phyloP scores from a whole-genome alignment of 2,113 vertebrate species.

The Dicentrarchus labrax region DNA sequence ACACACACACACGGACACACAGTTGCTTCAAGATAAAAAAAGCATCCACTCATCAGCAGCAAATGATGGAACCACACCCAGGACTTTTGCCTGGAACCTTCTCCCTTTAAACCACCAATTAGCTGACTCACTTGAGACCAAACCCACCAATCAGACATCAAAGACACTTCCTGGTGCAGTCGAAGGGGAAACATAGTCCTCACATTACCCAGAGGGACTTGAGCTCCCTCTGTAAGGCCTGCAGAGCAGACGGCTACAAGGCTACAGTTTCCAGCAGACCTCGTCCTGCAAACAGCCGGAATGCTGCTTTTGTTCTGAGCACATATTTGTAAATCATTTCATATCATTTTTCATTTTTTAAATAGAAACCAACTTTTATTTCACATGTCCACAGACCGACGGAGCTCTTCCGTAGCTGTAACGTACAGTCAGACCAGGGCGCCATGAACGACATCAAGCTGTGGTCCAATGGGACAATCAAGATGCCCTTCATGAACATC shows the following conservation, averaged over 20 bases:
- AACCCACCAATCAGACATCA: constrained; percentile 66
- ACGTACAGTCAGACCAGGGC: constrained; percentile 96
- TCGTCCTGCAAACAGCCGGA: not conserved
- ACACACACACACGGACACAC: constrained; percentile 20
- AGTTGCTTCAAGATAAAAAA: constrained; percentile 55
- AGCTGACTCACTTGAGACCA: constrained; percentile 57
- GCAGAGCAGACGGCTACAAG: not conserved
- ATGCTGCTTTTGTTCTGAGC: not conserved
- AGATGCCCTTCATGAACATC: constrained; percentile 99
- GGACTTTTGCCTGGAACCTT: constrained; percentile 35
- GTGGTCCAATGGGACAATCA: constrained; percentile 98
- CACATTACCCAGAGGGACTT: constrained; percentile 1
- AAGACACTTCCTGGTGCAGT: constrained; percentile 48
- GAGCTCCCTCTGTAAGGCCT: constrained; percentile 9
- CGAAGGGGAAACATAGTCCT: constrained; percentile 36
- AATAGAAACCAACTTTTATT: not conserved
- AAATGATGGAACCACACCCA: constrained; percentile 57
- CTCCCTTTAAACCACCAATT: constrained; percentile 56
- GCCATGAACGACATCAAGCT: constrained; percentile 98
- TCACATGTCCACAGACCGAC: constrained; percentile 88
- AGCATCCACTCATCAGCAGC: constrained; percentile 36
- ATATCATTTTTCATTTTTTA: not conserved
- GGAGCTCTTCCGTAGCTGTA: constrained; percentile 98
- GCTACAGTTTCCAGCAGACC: not conserved
- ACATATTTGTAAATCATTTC: not conserved